These are phyloP conservation scores for Mesoclemmys tuberculata DNA, from an alignment of 2,113 vertebrate genomes.

Conservation along the genomic window DNA sequence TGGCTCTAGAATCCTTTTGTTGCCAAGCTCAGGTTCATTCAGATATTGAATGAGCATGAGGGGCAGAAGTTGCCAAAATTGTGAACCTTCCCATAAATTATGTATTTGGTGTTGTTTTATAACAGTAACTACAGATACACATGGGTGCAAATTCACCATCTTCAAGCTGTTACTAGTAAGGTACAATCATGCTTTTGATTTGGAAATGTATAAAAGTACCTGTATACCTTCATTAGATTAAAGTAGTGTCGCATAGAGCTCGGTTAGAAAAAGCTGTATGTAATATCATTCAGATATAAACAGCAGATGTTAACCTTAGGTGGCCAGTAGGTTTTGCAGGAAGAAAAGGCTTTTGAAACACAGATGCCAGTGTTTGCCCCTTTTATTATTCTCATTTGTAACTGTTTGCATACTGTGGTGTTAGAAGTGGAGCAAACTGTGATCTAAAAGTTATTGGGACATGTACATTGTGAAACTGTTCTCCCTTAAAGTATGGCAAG, in stretches of 20 bases:
- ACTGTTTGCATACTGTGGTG: background rate
- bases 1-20: background rate
- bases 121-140: background rate
- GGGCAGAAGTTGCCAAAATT: accelerated
- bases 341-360: background rate
- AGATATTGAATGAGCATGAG: background rate
- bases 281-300: background rate
- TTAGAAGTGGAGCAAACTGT: slow-evolving; percentile 22
- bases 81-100: accelerated
- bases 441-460: slow-evolving; percentile 42
- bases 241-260: background rate
- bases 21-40: background rate
- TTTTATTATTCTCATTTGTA: background rate
- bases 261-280: too few species aligned
- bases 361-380: background rate
- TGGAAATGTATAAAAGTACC: background rate
- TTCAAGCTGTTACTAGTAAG: accelerated
- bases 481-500: background rate
- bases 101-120: background rate
- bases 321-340: background rate
- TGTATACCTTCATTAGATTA: background rate
- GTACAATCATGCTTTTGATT: background rate
- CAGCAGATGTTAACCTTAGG: too few species aligned
- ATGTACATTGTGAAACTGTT: background rate
- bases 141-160: accelerated